Base-by-base conservation (phyloP, 2,113 vertebrate species). In the Astur gentilis region DNA sequence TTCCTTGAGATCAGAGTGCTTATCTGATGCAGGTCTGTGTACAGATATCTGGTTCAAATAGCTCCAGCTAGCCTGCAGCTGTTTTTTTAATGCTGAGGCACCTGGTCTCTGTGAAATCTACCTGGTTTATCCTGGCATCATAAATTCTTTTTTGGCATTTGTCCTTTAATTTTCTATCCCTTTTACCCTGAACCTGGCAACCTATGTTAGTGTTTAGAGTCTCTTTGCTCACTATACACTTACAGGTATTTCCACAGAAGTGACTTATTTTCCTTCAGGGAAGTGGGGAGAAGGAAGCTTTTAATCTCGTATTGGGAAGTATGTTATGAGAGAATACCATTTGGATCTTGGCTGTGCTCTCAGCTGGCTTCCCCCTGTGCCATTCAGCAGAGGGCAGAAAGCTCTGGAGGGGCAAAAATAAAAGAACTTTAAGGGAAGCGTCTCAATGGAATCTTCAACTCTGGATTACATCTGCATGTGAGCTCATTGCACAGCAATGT, bases 401-500 rank as follows among this genome's bases (percentile, higher is more conserved):
- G 71, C 71, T 94, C 71, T 85, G 57, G 62, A 84, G 72, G 95
- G 40, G 50, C 67, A 79, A 87, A 94, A 96, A 94, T 77, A 81
- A 89, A 85, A 66, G 62, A 84, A 77, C 84, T 93, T 88, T 32
- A 92, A 90, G 75, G 62, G 36, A 89, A 85, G 47, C 2, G 11
- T 84, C 85, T 93, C 7, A 3, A 66, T 91, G 70, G 89, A 92
- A 50, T 95, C 89, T 95, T 94, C 76, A 87, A 0, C 72, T 92
- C 61, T 87, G 94, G 83, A 79, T 95, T 96, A 50, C 57, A 77
- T 95, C 92, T 93, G 47, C 75, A 31, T 94, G 73, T 97, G 93
- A 95, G 85, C 93, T 97, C 96, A 96, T 89, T 94, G 83, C 93
- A 70, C 76, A 96, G 82, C 72, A 94, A 97, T 95, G 95, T 95